Percentiles rank a stretch among this genome's conserved stretches.
These are phyloP conservation scores for Otis tarda DNA, from an alignment of 2,113 vertebrate genomes.

Conservation along the genomic window DNA sequence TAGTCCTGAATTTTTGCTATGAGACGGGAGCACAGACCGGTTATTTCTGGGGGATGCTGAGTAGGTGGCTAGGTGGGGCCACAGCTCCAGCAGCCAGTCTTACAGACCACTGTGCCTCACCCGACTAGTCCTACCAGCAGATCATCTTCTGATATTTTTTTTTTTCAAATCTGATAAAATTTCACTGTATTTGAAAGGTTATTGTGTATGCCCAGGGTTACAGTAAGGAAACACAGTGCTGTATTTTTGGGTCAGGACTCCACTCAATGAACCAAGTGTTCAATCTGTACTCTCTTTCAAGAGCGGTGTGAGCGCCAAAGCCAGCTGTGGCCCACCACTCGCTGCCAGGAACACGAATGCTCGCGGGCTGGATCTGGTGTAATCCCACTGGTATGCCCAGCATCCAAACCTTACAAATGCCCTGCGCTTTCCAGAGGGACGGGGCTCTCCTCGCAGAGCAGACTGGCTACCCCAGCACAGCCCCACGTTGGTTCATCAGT, in stretches of 20 bases:
- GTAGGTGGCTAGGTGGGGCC: background rate
- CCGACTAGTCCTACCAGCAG: background rate
- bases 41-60: background rate
- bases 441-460: background rate
- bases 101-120: background rate
- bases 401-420: background rate
- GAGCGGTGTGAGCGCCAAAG: background rate
- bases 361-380: background rate
- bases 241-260: background rate
- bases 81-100: background rate
- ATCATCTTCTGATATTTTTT: background rate
- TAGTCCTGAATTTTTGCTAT: background rate
- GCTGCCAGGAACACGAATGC: background rate
- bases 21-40: background rate
- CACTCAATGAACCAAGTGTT: background rate
- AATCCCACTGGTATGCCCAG: background rate
- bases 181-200: background rate
- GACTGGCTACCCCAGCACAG: accelerated
- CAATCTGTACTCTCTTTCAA: background rate
- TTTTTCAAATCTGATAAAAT: background rate
- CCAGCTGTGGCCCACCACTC: background rate
- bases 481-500: accelerated
- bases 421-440: background rate
- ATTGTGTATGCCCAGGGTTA: background rate
- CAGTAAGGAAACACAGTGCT: background rate